Evolutionary conservation across 2,888 invertebrate genomes (phyloP).

Genomic region (Trissolcus brochymenae): DNA sequence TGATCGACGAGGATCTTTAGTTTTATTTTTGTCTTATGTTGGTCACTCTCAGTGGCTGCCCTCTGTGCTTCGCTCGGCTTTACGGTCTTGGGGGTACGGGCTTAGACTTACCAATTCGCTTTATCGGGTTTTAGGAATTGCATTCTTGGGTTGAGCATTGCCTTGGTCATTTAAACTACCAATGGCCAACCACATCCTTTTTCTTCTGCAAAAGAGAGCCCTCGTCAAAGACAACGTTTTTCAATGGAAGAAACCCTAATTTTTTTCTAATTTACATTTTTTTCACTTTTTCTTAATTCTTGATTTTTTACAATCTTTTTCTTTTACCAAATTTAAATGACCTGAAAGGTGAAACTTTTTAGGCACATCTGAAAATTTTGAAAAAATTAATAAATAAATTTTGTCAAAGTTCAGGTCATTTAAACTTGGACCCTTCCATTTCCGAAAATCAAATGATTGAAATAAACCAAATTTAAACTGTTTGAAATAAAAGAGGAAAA

Average conservation of each 20-base stretch:
- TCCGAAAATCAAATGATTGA: too few relatives aligned
- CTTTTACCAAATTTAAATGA: neutral
- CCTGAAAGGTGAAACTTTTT: neutral
- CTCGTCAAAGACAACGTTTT: slow-evolving; percentile 75
- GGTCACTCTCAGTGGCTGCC: slow-evolving; percentile 8
- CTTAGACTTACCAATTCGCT: slow-evolving; percentile 74
- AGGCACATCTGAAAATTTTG: too few relatives aligned
- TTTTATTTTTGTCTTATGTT: neutral
- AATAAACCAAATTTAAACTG: too few relatives aligned
- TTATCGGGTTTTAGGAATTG: slow-evolving; percentile 75
- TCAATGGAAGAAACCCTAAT: slow-evolving; percentile 64
- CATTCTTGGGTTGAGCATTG: slow-evolving; percentile 76
- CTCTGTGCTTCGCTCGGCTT: neutral
- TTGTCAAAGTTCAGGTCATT: too few relatives aligned
- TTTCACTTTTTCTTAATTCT: neutral
- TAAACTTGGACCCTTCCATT: too few relatives aligned
- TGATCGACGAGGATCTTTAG: neutral
- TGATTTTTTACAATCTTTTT: neutral
- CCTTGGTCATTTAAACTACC: slow-evolving; percentile 76
- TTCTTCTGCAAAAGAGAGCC: slow-evolving; percentile 76
- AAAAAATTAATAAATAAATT: too few relatives aligned
- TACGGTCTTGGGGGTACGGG: slow-evolving; percentile 34
- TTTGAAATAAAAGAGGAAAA: too few relatives aligned
- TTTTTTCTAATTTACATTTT: slow-evolving; percentile 4
- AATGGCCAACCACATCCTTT: slow-evolving; percentile 76